A percentile compares a stretch with the other conserved stretches of the same genome.
Conservation (phyloP, 2,888 invertebrate species). For the Cheilosia pagana region DNA sequence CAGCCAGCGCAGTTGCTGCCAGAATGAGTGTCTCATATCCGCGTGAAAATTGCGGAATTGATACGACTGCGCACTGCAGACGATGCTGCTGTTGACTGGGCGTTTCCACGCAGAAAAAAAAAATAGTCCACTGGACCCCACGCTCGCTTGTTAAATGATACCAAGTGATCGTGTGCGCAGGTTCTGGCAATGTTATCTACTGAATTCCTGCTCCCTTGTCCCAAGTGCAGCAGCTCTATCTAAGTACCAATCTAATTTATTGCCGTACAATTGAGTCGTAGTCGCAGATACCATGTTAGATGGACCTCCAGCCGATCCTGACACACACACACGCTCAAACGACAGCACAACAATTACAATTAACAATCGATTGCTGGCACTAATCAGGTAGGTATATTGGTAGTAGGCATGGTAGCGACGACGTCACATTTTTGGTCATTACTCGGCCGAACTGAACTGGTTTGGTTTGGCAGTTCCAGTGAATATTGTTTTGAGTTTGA, state of each 20-base stretch:
- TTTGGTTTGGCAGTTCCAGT: slow-evolving; percentile 63
- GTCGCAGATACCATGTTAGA: slow-evolving; percentile 70
- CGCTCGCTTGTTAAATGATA: slow-evolving; percentile 73
- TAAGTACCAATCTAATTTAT: slow-evolving; percentile 75
- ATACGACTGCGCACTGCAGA: slow-evolving; percentile 46
- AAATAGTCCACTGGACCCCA: slow-evolving; percentile 69
- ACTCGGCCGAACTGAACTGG: slow-evolving; percentile 49
- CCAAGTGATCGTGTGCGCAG: slow-evolving; percentile 74
- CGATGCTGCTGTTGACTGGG: slow-evolving; percentile 44
- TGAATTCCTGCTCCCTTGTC: slow-evolving; percentile 74
- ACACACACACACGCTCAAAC: slow-evolving; percentile 30
- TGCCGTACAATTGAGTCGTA: slow-evolving; percentile 71
- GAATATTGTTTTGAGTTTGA: slow-evolving; percentile 58
- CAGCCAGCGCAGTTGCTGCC: slow-evolving; percentile 55
- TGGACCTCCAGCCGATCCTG: slow-evolving; percentile 28
- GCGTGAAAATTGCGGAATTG: slow-evolving; percentile 70
- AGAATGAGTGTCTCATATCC: slow-evolving; percentile 71
- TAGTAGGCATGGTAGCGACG: slow-evolving; percentile 19
- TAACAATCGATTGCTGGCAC: slow-evolving; percentile 73
- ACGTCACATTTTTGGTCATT: slow-evolving; percentile 29
- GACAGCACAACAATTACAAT: slow-evolving; percentile 73
- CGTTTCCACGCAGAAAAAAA: slow-evolving; percentile 73
- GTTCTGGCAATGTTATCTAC: slow-evolving; percentile 74
- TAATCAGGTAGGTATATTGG: slow-evolving; percentile 53
- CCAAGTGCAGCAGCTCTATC: slow-evolving; percentile 74